phyloP scores from a whole-genome alignment of 2,888 invertebrate species.

The Serripes groenlandicus region DNA sequence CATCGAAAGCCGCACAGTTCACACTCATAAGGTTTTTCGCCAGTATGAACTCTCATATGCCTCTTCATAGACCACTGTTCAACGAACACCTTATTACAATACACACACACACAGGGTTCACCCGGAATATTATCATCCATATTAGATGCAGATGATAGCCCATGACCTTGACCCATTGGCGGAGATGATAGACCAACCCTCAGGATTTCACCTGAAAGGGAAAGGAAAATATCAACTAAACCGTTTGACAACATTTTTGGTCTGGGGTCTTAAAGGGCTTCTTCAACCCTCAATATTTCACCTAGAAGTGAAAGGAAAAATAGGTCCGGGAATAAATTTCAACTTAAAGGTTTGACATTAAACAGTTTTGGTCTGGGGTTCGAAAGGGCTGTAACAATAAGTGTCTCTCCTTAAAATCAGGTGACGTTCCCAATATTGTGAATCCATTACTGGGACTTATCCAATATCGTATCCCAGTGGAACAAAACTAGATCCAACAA shows the following conservation, averaged over 20 bases:
- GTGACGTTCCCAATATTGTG: too few relatives aligned
- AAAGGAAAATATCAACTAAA: background rate
- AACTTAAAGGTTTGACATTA: too few relatives aligned
- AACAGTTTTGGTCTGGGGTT: too few relatives aligned
- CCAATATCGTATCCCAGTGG: too few relatives aligned
- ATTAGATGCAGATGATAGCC: background rate
- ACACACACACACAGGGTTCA: background rate
- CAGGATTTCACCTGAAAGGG: background rate
- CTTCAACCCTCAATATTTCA: background rate
- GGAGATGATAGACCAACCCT: background rate
- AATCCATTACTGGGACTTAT: too few relatives aligned
- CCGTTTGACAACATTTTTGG: background rate
- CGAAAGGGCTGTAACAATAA: too few relatives aligned
- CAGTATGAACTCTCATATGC: conserved; percentile 4
- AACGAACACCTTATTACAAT: background rate
- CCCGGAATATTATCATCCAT: background rate
- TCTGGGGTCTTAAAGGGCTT: background rate
- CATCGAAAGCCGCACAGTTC: conserved; percentile 10
- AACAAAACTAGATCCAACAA: too few relatives aligned
- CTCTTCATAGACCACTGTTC: conserved; percentile 1
- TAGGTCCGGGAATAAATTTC: background rate
- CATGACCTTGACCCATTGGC: background rate
- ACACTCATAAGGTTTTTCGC: conserved; percentile 11
- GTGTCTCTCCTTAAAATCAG: too few relatives aligned
- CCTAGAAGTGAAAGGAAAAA: background rate